These are phyloP conservation scores for Chesias legatella DNA, from an alignment of 2,888 invertebrate genomes.

Conservation along the genomic window DNA sequence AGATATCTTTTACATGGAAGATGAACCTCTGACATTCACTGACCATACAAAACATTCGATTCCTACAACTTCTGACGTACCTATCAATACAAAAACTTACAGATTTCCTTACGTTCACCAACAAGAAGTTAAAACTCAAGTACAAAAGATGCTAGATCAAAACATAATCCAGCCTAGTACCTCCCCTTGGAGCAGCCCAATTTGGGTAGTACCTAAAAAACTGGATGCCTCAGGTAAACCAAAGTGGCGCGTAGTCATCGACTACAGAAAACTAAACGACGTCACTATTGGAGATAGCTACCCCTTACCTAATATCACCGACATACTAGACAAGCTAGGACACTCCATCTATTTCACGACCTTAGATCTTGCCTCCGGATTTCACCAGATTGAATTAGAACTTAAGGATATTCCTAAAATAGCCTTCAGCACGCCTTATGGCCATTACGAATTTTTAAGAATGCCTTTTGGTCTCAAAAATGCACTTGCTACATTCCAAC, in stretches of 20 bases:
- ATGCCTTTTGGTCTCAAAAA: conserved; percentile 33
- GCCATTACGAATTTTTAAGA: conserved; percentile 32
- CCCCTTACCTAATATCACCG: conserved; percentile 22
- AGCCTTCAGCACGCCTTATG: conserved; percentile 28
- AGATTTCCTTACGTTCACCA: conserved; percentile 31
- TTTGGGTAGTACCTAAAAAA: conserved; percentile 49
- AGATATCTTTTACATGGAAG: conserved; percentile 40
- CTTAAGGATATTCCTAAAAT: conserved; percentile 28
- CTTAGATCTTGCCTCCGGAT: conserved; percentile 33
- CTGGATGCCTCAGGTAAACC: conserved; percentile 35
- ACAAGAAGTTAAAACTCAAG: conserved; percentile 37
- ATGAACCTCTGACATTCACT: conserved; percentile 31
- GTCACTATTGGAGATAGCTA: conserved; percentile 37
- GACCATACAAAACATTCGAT: conserved; percentile 40
- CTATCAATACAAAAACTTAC: conserved; percentile 32
- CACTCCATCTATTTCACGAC: conserved; percentile 32
- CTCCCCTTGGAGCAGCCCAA: conserved; percentile 44
- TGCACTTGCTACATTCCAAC: conserved; percentile 52
- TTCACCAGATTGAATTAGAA: conserved; percentile 31
- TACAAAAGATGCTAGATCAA: conserved; percentile 35
- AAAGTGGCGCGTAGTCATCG: conserved; percentile 36
- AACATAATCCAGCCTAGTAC: conserved; percentile 37
- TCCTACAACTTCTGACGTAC: conserved; percentile 31
- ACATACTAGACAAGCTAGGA: conserved; percentile 26
- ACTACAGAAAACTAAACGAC: conserved; percentile 32